Base-by-base conservation (phyloP, 2,113 vertebrate species). In the Malurus alboscapulatus region DNA sequence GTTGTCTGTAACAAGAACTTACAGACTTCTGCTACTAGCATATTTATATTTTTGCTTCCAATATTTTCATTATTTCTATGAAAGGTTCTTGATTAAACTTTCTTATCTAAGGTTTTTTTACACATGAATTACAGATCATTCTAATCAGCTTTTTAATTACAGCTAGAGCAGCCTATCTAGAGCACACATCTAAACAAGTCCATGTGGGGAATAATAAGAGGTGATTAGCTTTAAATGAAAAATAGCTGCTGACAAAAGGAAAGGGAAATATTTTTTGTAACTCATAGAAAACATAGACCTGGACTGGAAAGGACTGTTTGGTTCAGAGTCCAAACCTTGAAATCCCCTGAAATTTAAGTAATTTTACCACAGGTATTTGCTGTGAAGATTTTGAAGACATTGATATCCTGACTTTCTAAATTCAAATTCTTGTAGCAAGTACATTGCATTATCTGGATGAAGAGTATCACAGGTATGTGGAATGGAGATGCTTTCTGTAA, bases 81-180 rank as follows among this genome's bases (percentile, higher is more conserved):
- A 54, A 91, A 81, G 53, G 51, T 78, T 87, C 48, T 42, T 69
- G 18, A 84, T 58, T 91, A 18, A 77, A 30, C 32, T 38, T 27
- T 32, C 53, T 73, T 93, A 26, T 34, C 55, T 36, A 61, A 73
- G 29, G 34, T 36, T 32, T 47, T 71, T 44, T 45, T n/a, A 19
- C 61, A 58, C 75, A 77, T 73, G 29, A 77, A 22, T 73, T 84
- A 55, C 29, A 50, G n/a, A 55, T 84, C 26, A 36, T 75, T 88
- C 30, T 87, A 88, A 94, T 92, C 47, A 75, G 32, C 12, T 87
- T 63, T 87, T 81, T 87, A 91, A 89, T 93, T 87, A 82, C 12
- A 17, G 14, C 57, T 84, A 14, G 7, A 45, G n/a, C 22, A 58
- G 44, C 25, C 44, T 94, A 68, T 88, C 91, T 76, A 34, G 59